Evolutionary conservation across 2,888 invertebrate species (phyloP), one percentile per base, ranked within the genome.

Genomic region (Ormyrus labotus): DNA sequence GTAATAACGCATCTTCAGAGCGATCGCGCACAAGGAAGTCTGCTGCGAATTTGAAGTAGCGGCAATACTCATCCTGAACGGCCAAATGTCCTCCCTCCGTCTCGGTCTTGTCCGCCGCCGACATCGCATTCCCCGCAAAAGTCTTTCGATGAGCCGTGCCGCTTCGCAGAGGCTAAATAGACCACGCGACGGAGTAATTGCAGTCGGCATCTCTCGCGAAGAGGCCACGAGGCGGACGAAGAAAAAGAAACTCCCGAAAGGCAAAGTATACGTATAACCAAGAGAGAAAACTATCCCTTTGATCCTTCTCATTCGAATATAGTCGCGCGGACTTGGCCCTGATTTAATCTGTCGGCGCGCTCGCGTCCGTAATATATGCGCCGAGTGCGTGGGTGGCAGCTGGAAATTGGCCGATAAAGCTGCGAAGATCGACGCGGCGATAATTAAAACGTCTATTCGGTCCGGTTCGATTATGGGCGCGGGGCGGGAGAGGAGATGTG

Each of bases 151-250:
- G 88, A 85, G 78, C 86, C 85, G 86, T 84, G 86, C 85, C 85
- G 85, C 82, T 86, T 86, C 86, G 85, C 83, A 84, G 85, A 87
- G 87, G 86, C 86, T 86, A 87, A 88, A 88, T 87, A 88, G 88
- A 88, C 86, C 86, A 86, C 85, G 85, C 85, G 85, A 87, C 87
- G 85, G 85, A 85, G 87, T 88, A 89, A 89, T 89, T 89, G 88
- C 87, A 85, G 86, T 81, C 86, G 85, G 84, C 85, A 82, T 84
- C 84, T 85, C 81, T 82, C 82, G 82, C 80, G 80, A 73, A 82
- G 82, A 64, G 73, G 61, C 75, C 68, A 68, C 69, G 70, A 58
- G 70, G 69, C 68, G 67, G 68, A 48, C 55, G 64, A 72, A 78
- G 67, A 75, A 68, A 80, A 84, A 84, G 84, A 83, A 84, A 84